These are phyloP conservation scores for Tricholauxania praeusta DNA, from an alignment of 2,888 invertebrate species.

Conservation along the genomic window DNA sequence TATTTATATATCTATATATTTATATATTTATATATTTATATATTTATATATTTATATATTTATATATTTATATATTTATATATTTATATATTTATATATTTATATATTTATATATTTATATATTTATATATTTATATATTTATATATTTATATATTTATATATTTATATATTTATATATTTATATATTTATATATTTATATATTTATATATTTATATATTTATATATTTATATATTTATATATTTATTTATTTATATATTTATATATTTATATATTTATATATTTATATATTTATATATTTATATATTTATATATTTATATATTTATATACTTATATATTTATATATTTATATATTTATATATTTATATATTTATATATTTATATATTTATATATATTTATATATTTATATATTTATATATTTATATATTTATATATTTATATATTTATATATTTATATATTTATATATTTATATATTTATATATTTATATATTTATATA, in stretches of 20 bases:
- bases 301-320: constrained; percentile 31
- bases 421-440: too few relatives aligned
- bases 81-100: constrained; percentile 29
- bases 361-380: constrained; percentile 37
- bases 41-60: too few relatives aligned
- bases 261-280: constrained; percentile 38
- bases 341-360: constrained; percentile 39
- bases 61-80: constrained; percentile 25
- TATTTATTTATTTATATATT: constrained; percentile 25
- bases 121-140: constrained; percentile 22
- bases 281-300: constrained; percentile 22
- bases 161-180: constrained; percentile 28
- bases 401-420: constrained; percentile 34
- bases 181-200: not conserved
- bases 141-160: constrained; percentile 35
- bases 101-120: constrained; percentile 36
- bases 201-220: too few relatives aligned
- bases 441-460: too few relatives aligned
- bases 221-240: constrained; percentile 24
- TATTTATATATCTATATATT: too few relatives aligned
- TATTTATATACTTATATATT: constrained; percentile 30
- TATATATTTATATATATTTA: constrained; percentile 7
- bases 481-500: too few relatives aligned
- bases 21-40: too few relatives aligned
- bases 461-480: too few relatives aligned